phyloP scores from a whole-genome alignment of 1,140 invertebrate genomes.

The Antheraea pernyi region DNA sequence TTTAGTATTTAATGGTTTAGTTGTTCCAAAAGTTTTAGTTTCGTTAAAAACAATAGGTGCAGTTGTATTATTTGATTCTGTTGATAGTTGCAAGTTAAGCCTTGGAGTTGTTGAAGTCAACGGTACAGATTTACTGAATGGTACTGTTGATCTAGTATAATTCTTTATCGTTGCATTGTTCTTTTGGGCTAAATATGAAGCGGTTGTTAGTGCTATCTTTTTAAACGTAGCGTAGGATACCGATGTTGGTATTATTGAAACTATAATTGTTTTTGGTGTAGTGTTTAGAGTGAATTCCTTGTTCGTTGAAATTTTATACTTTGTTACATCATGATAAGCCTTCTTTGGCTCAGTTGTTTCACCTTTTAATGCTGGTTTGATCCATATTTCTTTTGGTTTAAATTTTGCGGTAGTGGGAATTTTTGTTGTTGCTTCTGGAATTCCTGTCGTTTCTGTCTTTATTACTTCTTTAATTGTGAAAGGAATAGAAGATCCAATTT shows the following conservation, averaged over 20 bases:
- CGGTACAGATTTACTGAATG: slow-evolving; percentile 49
- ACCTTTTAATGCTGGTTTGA: slow-evolving; percentile 71
- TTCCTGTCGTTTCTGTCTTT: slow-evolving; percentile 17
- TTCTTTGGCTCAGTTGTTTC: slow-evolving; percentile 61
- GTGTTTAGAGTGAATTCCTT: slow-evolving; percentile 53
- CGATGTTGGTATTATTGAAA: slow-evolving; percentile 73
- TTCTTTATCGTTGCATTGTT: slow-evolving; percentile 34
- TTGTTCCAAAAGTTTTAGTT: slow-evolving; percentile 28
- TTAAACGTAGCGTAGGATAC: slow-evolving; percentile 67
- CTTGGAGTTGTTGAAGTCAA: not conserved
- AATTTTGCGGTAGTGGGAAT: slow-evolving; percentile 49
- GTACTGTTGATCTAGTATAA: slow-evolving; percentile 42
- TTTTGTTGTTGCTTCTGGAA: slow-evolving; percentile 24
- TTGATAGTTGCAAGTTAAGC: not conserved
- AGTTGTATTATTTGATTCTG: not conserved
- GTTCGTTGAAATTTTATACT: slow-evolving; percentile 46
- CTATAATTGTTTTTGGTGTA: slow-evolving; percentile 70
- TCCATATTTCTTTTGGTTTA: slow-evolving; percentile 74
- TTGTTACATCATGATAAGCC: slow-evolving; percentile 40
- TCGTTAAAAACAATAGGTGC: not conserved
- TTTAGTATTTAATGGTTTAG: slow-evolving; percentile 50
- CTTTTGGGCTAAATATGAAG: slow-evolving; percentile 47
- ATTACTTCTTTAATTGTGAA: not conserved
- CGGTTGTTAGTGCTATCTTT: slow-evolving; percentile 63
- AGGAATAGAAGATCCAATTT: not conserved